Base-by-base conservation (phyloP, 2,888 invertebrate species). In the Leptothorax acervorum region DNA sequence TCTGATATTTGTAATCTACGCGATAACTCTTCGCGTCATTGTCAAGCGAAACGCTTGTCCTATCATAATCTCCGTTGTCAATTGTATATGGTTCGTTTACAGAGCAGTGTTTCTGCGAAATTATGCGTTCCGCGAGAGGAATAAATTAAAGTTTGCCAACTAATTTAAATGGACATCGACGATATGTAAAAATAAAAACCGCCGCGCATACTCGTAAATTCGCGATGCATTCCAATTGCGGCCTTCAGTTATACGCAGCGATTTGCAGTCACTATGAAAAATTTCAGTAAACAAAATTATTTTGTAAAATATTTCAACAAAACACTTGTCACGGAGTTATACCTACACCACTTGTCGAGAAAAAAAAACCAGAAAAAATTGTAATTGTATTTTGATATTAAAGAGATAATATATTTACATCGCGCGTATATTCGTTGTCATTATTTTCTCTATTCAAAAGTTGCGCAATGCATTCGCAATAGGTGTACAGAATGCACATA, bases 261-360 rank as follows among this genome's bases (percentile, higher is more conserved):
- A 85, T 88, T 86, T 86, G 84, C 88, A 85, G 71, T 87, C 35
- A 45, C 78, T 75, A 42, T 45, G 76, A 71, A 45, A 48, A 48
- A 53, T 55, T 62, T 65, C 51, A 39, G 60, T 60, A 48, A 81
- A 71, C 85, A 87, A 89, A 85, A 88, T 85, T 81, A 89, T 89
- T 87, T 89, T 82, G 79, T 68, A 62, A 55, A 75, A 39, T 76
- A 28, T 65, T 78, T 78, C 55, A 75, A 75, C 68, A 55, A 51
- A 57, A 78, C 42, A 78, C 66, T 78, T 68, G 78, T 78, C 51
- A 62, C 12, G 18, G 9, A 18, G n/a, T 42, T 63, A 9, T 63
- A 62, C 5, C 31, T 66, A 18, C 18, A 12, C 31, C 28, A n/a
- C 28, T 74, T 42, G n/a, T 35, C 31, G n/a, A 15, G 31, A 31